Conservation (phyloP, 1,140 invertebrate genomes). For the Maconellicoccus hirsutus region DNA sequence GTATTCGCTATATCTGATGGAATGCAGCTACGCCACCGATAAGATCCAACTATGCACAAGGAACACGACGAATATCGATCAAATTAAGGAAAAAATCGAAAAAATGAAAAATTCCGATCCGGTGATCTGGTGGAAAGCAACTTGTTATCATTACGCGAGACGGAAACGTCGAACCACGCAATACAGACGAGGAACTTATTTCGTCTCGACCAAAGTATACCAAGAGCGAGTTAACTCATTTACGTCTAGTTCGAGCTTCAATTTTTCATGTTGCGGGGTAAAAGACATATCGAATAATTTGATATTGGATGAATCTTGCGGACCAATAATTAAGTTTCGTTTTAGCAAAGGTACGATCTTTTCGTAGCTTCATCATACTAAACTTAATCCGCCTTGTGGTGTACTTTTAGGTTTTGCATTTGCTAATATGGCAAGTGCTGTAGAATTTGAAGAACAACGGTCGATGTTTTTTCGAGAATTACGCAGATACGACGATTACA, state of each 20-base stretch:
- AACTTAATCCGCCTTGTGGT: background rate
- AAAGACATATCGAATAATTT: conserved; percentile 67
- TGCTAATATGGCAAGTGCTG: conserved; percentile 62
- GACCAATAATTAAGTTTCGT: conserved; percentile 60
- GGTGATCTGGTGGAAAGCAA: conserved; percentile 54
- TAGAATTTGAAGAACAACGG: conserved; percentile 73
- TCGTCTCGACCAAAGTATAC: conserved; percentile 69
- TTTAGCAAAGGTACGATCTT: conserved; percentile 49
- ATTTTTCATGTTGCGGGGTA: conserved; percentile 64
- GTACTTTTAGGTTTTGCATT: conserved; percentile 52
- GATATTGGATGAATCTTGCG: conserved; percentile 48
- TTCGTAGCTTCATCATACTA: too few relatives aligned
- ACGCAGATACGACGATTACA: conserved; percentile 71
- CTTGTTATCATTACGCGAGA: conserved; percentile 75
- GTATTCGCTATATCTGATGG: conserved; percentile 4
- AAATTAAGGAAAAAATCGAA: background rate
- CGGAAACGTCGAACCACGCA: conserved; percentile 61
- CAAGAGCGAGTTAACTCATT: conserved; percentile 76
- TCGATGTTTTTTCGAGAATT: conserved; percentile 70
- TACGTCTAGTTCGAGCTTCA: conserved; percentile 62
- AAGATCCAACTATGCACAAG: background rate
- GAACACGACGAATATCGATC: background rate
- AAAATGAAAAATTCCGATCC: conserved; percentile 7
- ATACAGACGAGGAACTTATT: conserved; percentile 70
- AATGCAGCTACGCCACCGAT: conserved; percentile 11